Percentiles rank a stretch among this genome's conserved stretches.
Evolutionary conservation across 2,888 invertebrate species (phyloP).

Genomic region (Branchellion lobata): DNA sequence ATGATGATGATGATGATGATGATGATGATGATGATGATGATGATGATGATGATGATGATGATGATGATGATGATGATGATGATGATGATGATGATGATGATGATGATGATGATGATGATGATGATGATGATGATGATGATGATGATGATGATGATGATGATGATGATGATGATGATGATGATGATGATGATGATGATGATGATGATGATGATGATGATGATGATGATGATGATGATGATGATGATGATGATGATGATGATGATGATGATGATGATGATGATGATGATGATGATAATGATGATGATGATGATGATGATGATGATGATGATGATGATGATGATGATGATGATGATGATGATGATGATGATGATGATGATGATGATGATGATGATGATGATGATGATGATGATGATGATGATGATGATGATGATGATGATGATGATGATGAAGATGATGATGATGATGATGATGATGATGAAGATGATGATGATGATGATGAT

Average conservation of each 20-base stretch:
- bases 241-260: neutral
- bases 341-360: conserved; percentile 39
- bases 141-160: conserved; percentile 34
- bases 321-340: conserved; percentile 34
- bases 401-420: too few species aligned
- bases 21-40: neutral
- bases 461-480: neutral
- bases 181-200: conserved; percentile 14
- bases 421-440: too few species aligned
- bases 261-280: conserved; percentile 1
- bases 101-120: conserved; percentile 49
- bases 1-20: conserved; percentile 1
- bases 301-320: conserved; percentile 49
- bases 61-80: conserved; percentile 8
- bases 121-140: conserved; percentile 21
- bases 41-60: neutral
- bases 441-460: neutral
- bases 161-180: conserved; percentile 40
- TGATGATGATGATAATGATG: too few species aligned
- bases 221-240: too few species aligned
- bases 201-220: too few species aligned
- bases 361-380: conserved; percentile 34
- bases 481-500: neutral
- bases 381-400: neutral
- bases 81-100: neutral